A percentile compares a stretch with the other conserved stretches of the same genome.
Evolutionary conservation across 2,797 vertebrate genomes (phyloP).

Genomic region (Mormyrops attenuatus): DNA sequence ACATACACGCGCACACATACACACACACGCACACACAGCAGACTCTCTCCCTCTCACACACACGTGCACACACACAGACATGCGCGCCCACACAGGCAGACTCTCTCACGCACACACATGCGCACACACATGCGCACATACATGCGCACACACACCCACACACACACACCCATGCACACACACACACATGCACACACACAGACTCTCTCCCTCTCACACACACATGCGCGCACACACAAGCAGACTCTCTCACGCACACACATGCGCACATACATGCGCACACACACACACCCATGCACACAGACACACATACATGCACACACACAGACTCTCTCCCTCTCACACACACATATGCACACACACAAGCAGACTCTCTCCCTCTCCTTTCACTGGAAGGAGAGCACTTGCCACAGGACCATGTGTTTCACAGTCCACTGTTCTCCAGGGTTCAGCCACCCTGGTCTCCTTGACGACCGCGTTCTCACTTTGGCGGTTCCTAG

Average conservation of each 20-base stretch:
- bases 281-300: too few relatives aligned
- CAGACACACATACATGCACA: too few relatives aligned
- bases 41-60: not conserved
- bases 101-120: not conserved
- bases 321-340: too few relatives aligned
- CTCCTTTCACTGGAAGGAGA: not conserved
- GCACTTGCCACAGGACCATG: slow-evolving; percentile 10
- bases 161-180: not conserved
- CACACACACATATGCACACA: not conserved
- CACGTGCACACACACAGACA: not conserved
- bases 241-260: too few relatives aligned
- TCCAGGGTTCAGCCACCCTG: slow-evolving; percentile 2
- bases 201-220: not conserved
- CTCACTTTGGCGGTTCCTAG: slow-evolving; percentile 6
- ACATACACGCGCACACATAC: not conserved
- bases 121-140: too few relatives aligned
- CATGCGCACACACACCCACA: not conserved
- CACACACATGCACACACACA: not conserved
- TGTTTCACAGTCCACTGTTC: not conserved
- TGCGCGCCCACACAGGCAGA: not conserved
- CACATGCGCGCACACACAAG: not conserved
- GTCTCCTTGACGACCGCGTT: slow-evolving; percentile 30
- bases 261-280: too few relatives aligned
- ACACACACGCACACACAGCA: not conserved
- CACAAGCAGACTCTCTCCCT: not conserved